Evolutionary conservation across 1,140 invertebrate species (phyloP).

Genomic region (Helicoverpa zea): DNA sequence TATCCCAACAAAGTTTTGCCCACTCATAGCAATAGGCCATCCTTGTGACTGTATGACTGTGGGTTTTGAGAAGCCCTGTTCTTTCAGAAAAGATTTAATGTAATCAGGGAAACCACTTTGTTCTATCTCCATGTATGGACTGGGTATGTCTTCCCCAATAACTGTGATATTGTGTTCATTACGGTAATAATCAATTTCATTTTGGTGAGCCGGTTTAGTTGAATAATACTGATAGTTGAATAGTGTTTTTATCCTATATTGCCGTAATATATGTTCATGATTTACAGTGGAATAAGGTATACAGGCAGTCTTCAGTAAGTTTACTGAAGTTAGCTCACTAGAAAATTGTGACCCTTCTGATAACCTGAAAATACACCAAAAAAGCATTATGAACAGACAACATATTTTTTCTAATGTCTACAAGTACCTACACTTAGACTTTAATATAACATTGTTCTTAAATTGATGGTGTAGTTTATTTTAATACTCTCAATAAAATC

Average conservation of each 20-base stretch:
- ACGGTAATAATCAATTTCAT: conserved; percentile 68
- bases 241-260: conserved; percentile 28
- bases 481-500: not conserved
- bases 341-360: conserved; percentile 50
- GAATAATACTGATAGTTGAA: conserved; percentile 64
- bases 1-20: conserved; percentile 97
- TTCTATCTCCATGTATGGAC: conserved; percentile 87
- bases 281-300: conserved; percentile 41
- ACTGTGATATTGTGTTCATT: conserved; percentile 80
- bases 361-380: conserved; percentile 53
- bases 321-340: conserved; percentile 17
- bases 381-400: not conserved
- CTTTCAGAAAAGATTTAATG: conserved; percentile 90
- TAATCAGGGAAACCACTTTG: conserved; percentile 93
- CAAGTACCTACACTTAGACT: no score
- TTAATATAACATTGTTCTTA: no score
- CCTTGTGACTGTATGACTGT: conserved; percentile 96
- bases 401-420: no score
- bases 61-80: conserved; percentile 93
- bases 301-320: conserved; percentile 22
- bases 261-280: conserved; percentile 36
- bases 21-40: conserved; percentile 96
- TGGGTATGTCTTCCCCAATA: conserved; percentile 77
- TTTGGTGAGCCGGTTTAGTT: conserved; percentile 65
- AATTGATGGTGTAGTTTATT: no score